Percentiles rank a stretch among this genome's conserved stretches.
Evolutionary conservation across 2,797 vertebrate species (phyloP).

Genomic region (Xenentodon cancila): DNA sequence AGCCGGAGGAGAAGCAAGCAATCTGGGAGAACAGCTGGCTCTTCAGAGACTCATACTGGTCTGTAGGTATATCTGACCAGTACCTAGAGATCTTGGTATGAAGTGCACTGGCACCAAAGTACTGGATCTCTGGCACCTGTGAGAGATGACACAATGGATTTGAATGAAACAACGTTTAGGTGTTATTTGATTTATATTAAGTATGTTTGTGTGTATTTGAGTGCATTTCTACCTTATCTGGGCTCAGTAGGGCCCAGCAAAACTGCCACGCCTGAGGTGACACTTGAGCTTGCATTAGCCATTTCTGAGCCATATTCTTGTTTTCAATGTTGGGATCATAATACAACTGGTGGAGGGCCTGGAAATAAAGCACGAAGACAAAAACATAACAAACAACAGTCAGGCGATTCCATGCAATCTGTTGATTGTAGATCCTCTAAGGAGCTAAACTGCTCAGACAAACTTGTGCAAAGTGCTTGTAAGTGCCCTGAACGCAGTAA

Average conservation of each 20-base stretch:
- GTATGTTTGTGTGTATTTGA: background rate
- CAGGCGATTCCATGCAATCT: slow-evolving; percentile 8
- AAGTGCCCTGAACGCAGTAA: slow-evolving; percentile 4
- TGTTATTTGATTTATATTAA: background rate
- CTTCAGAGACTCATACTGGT: slow-evolving; percentile 97
- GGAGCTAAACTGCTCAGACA: background rate
- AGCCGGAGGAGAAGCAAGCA: slow-evolving; percentile 93
- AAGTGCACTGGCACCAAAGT: slow-evolving; percentile 97
- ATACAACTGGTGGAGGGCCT: slow-evolving; percentile 98
- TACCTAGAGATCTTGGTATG: slow-evolving; percentile 99
- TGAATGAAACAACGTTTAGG: background rate
- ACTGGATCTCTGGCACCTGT: slow-evolving; percentile 97
- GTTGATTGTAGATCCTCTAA: background rate
- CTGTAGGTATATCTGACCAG: slow-evolving; percentile 96
- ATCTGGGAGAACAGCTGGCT: slow-evolving; percentile 97
- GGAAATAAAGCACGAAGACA: slow-evolving; percentile 33
- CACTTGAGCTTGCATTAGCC: slow-evolving; percentile 99
- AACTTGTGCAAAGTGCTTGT: slow-evolving; percentile 13
- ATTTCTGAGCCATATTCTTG: slow-evolving; percentile 99
- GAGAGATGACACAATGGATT: slow-evolving; percentile 5
- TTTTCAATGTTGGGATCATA: slow-evolving; percentile 99
- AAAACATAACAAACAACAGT: slow-evolving; percentile 5
- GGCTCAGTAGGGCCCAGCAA: slow-evolving; percentile 95
- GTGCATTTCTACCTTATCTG: slow-evolving; percentile 85
- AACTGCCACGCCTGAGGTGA: slow-evolving; percentile 99